These are phyloP conservation scores for Lepidocyrtoides sp. DNA, from an alignment of 2,888 invertebrate species.

Conservation along the genomic window DNA sequence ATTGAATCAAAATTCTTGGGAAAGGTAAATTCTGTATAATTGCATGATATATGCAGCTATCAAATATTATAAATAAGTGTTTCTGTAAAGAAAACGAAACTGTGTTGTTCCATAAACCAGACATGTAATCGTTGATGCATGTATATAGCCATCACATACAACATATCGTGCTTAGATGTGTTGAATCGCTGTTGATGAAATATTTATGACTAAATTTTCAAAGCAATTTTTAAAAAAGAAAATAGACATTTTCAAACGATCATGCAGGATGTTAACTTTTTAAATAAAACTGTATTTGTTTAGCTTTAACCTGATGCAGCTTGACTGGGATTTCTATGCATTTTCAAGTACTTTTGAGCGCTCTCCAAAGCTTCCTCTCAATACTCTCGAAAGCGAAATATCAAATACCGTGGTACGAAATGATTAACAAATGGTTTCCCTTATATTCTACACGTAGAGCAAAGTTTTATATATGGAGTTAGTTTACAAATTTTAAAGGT, in stretches of 20 bases:
- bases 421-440: neutral
- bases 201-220: slow-evolving; percentile 43
- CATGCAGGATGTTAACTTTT: neutral
- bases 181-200: slow-evolving; percentile 3
- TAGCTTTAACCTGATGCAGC: neutral
- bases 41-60: neutral
- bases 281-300: slow-evolving; percentile 17
- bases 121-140: slow-evolving; percentile 4
- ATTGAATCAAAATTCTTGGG: neutral
- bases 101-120: neutral
- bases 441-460: neutral
- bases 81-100: neutral
- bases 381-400: slow-evolving; percentile 6
- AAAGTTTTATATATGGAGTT: too few species aligned
- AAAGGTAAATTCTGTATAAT: neutral
- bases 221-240: neutral
- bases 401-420: neutral
- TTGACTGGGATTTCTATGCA: neutral
- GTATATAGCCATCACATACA: neutral
- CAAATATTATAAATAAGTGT: neutral
- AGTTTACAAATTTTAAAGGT: too few species aligned
- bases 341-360: neutral
- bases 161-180: neutral
- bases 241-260: neutral
- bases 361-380: neutral